phyloP scores from a whole-genome alignment of 2,797 vertebrate genomes.

The Echiichthys vipera region DNA sequence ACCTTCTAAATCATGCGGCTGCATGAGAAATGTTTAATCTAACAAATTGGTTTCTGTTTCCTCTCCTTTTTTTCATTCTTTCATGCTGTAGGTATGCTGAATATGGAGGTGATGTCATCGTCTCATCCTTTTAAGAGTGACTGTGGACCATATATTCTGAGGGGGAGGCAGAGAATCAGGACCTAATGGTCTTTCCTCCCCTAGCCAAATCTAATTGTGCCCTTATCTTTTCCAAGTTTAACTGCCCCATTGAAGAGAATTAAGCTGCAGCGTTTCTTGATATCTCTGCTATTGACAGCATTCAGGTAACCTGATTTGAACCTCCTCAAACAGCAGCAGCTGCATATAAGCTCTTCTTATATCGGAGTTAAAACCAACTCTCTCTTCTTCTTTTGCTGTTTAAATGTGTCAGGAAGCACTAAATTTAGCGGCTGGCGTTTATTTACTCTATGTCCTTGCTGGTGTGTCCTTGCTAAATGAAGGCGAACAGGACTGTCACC shows the following conservation, averaged over 20 bases:
- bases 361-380: constrained; percentile 36
- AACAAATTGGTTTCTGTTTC: constrained; percentile 87
- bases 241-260: constrained; percentile 53
- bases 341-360: constrained; percentile 25
- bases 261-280: not conserved
- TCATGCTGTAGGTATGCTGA: constrained; percentile 76
- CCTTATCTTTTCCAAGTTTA: constrained; percentile 74
- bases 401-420: constrained; percentile 66
- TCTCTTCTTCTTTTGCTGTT: constrained; percentile 55
- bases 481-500: constrained; percentile 75
- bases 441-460: constrained; percentile 84
- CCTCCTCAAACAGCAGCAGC: constrained; percentile 18
- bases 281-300: not conserved
- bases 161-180: constrained; percentile 69
- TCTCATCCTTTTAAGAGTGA: constrained; percentile 84
- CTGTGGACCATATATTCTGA: constrained; percentile 77
- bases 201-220: constrained; percentile 79
- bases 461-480: constrained; percentile 85
- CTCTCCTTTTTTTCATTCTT: constrained; percentile 73
- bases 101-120: constrained; percentile 81
- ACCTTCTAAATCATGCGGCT: constrained; percentile 85
- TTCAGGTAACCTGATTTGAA: constrained; percentile 36
- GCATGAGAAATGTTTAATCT: constrained; percentile 85
- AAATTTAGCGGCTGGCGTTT: constrained; percentile 81
- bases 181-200: constrained; percentile 74